Conservation (phyloP, 2,797 vertebrate genomes). For the Mastacembelus armatus region DNA sequence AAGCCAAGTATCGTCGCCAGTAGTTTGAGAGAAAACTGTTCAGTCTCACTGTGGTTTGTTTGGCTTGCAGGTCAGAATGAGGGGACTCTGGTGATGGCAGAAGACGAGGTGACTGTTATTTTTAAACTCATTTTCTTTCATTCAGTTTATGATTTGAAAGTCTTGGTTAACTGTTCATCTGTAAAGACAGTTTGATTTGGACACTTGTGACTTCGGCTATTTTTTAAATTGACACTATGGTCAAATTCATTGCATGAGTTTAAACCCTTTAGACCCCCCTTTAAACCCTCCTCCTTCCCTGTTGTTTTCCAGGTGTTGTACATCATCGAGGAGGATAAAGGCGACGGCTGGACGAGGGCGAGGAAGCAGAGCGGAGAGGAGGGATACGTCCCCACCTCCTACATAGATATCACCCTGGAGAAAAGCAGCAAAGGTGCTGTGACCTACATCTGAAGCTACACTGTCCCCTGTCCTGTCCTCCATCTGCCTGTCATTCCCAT, state of each 20-base stretch:
- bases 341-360: slow-evolving; percentile 97
- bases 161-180: too few relatives aligned
- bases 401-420: slow-evolving; percentile 98
- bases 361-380: slow-evolving; percentile 96
- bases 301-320: slow-evolving; percentile 85
- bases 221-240: too few relatives aligned
- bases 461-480: slow-evolving; percentile 55
- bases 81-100: slow-evolving; percentile 96
- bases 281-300: too few relatives aligned
- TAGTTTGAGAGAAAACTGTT: neutral
- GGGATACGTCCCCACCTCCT: slow-evolving; percentile 98
- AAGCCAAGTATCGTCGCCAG: neutral
- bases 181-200: too few relatives aligned
- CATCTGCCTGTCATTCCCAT: slow-evolving; percentile 38
- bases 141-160: too few relatives aligned
- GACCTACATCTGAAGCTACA: slow-evolving; percentile 94
- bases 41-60: slow-evolving; percentile 24
- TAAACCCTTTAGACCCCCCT: too few relatives aligned
- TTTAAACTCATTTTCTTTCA: neutral
- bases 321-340: slow-evolving; percentile 98
- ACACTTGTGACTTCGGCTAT: too few relatives aligned
- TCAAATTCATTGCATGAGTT: too few relatives aligned
- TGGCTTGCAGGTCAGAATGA: slow-evolving; percentile 92
- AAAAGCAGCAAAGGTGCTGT: slow-evolving; percentile 99
- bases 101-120: slow-evolving; percentile 85